Conservation (phyloP, 2,113 vertebrate genomes). For the Bos indicus region DNA sequence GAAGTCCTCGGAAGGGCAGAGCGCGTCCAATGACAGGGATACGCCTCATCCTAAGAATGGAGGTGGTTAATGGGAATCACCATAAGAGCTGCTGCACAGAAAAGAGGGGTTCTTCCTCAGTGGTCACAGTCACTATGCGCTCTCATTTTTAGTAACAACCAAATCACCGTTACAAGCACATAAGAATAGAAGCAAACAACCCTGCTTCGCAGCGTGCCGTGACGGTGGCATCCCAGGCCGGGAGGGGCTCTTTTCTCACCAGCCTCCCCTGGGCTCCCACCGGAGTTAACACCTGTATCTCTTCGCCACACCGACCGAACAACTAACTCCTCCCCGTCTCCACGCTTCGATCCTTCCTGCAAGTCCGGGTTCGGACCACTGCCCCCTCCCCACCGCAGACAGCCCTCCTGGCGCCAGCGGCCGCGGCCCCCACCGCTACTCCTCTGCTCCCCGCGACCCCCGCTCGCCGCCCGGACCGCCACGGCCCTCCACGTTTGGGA, state of each 20-base stretch:
- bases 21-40: neutral
- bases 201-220: neutral
- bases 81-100: neutral
- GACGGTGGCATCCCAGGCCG: slow-evolving; percentile 1
- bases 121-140: slow-evolving; percentile 20
- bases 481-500: neutral
- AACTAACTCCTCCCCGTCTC: neutral
- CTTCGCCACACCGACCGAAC: neutral
- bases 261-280: neutral
- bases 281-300: slow-evolving; percentile 62
- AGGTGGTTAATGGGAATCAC: slow-evolving; percentile 11
- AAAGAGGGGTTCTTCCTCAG: slow-evolving; percentile 5
- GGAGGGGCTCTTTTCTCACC: neutral
- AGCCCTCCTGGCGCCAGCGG: neutral
- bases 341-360: neutral
- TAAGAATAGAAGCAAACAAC: slow-evolving; percentile 33
- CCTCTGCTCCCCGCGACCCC: neutral
- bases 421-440: neutral
- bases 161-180: slow-evolving; percentile 38
- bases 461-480: neutral
- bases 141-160: slow-evolving; percentile 58
- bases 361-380: neutral
- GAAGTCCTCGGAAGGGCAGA: neutral
- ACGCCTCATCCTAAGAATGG: neutral
- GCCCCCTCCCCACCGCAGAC: neutral